Evolutionary conservation across 2,888 invertebrate species (phyloP).

Genomic region (Polydrusus cervinus): DNA sequence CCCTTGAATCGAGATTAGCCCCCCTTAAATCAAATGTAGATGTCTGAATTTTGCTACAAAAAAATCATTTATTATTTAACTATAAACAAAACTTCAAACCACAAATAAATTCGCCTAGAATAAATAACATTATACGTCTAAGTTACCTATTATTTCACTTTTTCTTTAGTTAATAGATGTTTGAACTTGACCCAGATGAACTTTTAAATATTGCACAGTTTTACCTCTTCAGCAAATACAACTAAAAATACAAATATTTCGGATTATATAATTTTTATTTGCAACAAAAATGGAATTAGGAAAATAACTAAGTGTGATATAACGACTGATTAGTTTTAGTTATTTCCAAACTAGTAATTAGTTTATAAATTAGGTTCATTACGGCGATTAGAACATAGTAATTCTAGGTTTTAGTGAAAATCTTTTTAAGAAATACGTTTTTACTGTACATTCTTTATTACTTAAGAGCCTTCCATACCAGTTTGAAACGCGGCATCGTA

Average conservation of each 20-base stretch:
- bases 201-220: conserved; percentile 8
- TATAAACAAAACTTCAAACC: too few species aligned
- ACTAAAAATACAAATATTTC: not conserved
- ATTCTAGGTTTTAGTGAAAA: not conserved
- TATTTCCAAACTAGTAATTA: conserved; percentile 5
- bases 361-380: not conserved
- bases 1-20: too few species aligned
- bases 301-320: conserved; percentile 1
- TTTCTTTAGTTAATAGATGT: not conserved
- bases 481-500: too few species aligned
- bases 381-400: not conserved
- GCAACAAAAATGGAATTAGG: not conserved
- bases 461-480: too few species aligned
- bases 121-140: too few species aligned
- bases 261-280: conserved; percentile 11
- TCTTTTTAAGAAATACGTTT: not conserved
- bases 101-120: too few species aligned
- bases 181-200: conserved; percentile 8
- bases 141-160: too few species aligned
- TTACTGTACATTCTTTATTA: not conserved
- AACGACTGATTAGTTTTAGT: not conserved
- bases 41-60: too few species aligned
- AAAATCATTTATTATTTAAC: too few species aligned
- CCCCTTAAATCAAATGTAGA: too few species aligned
- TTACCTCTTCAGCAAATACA: not conserved